Percentiles rank a stretch among this genome's conserved stretches.
Evolutionary conservation across 2,888 invertebrate genomes (phyloP).

Genomic region (Thalpophila matura): DNA sequence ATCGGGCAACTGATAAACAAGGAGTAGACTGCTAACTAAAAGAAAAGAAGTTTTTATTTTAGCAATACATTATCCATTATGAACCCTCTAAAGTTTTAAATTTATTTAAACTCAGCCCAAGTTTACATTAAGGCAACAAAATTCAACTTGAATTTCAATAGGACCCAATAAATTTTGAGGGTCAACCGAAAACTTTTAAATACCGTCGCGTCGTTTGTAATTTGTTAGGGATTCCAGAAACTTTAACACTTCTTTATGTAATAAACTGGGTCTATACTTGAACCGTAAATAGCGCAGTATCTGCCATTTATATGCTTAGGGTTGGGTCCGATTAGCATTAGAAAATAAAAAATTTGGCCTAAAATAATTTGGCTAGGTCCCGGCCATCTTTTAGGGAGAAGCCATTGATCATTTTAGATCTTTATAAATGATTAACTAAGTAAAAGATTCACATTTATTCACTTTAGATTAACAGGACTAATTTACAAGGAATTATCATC

Average conservation of each 20-base stretch:
- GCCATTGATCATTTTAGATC: slow-evolving; percentile 1
- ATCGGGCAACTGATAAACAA: background rate
- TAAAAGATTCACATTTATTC: too few species aligned
- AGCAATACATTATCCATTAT: background rate
- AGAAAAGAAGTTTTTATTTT: too few species aligned
- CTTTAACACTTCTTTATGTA: slow-evolving; percentile 14
- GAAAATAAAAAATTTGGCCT: background rate
- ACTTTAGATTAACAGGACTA: too few species aligned
- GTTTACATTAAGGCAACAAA: slow-evolving; percentile 16
- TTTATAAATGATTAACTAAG: slow-evolving; percentile 1
- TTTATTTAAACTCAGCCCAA: slow-evolving; percentile 6
- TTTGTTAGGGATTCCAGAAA: slow-evolving; percentile 32
- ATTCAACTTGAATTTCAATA: slow-evolving; percentile 30
- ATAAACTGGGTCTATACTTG: slow-evolving; percentile 17
- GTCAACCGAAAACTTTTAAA: slow-evolving; percentile 41
- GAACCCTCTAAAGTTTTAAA: background rate
- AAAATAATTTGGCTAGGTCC: background rate
- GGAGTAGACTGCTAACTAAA: too few species aligned
- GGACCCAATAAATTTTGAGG: slow-evolving; percentile 30
- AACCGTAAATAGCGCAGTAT: slow-evolving; percentile 18
- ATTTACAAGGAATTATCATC: too few species aligned
- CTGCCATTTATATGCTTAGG: slow-evolving; percentile 21
- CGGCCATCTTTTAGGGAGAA: slow-evolving; percentile 3
- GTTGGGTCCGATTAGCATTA: background rate
- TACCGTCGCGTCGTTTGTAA: slow-evolving; percentile 12